Base-by-base conservation (phyloP, 2,888 invertebrate species). In the Mythimna albipuncta region DNA sequence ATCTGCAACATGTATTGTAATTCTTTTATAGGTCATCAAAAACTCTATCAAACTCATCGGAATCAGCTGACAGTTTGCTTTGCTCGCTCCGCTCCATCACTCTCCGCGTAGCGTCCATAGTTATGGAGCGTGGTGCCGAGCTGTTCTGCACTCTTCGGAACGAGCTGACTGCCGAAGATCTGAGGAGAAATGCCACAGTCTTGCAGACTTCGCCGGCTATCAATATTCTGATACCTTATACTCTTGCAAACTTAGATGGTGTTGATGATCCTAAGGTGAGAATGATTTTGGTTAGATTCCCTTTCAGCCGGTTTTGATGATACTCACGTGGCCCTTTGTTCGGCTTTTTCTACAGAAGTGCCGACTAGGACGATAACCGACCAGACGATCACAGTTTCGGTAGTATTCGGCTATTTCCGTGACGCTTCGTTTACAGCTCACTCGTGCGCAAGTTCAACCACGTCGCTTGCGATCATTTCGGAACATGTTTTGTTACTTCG, bases 181-280 rank as follows among this genome's bases (percentile, higher is more conserved):
- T 96, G 81, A 83, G 91, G 13, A 87, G 94, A 32, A 94, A 94
- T 78, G 91, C 92, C 0, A 64, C 89, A 0, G 92, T 93, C 63
- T 81, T 96, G 75, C 94, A 96, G 64, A 89, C 91, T n/a, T 94
- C 96, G 7, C 95, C 97, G 67, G 97, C 96, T 83, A 97, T 98
- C 89, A 98, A 97, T 54, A 98, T 98, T 0, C 96, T 99, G 62
- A 93, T 99, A 85, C 99, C 99, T 0, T 96, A 98, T 77, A 97
- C 98, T 21, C 96, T 99, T 89, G 98, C 99, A 10, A 98, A 99
- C 88, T 97, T 99, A 80, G 98, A 98, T 26, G 97, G 98, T 57
- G 93, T 97, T 79, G 98, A 98, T 69, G 99, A 99, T 94, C 98
- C 99, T 0, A 97, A 98, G 96, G 98, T 98, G 90, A 63, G 68